Percentiles rank a stretch among this genome's conserved stretches.
phyloP scores from a whole-genome alignment of 2,113 vertebrate species.

The Alligator mississippiensis region DNA sequence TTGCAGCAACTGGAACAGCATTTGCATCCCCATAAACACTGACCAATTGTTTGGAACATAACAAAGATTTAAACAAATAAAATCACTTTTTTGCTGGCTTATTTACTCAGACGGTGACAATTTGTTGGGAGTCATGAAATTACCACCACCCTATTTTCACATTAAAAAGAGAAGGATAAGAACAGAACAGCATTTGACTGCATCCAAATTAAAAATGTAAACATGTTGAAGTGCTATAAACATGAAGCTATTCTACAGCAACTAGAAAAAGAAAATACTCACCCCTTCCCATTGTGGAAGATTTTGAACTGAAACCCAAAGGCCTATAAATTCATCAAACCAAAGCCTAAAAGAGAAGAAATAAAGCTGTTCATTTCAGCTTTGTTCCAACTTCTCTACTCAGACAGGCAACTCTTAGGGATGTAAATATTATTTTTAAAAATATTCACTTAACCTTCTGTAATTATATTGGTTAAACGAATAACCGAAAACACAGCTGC shows the following conservation, averaged over 20 bases:
- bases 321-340: conserved; percentile 94
- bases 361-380: not conserved
- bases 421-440: no score
- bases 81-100: not conserved
- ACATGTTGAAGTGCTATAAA: not conserved
- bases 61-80: not conserved
- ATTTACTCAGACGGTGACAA: conserved; percentile 25
- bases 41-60: not conserved
- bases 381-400: not conserved
- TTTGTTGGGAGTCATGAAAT: not conserved
- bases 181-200: not conserved
- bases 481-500: no score
- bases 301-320: conserved; percentile 98
- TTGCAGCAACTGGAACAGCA: not conserved
- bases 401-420: not conserved
- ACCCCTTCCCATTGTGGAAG: conserved; percentile 98
- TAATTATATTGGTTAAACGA: no score
- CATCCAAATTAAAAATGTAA: not conserved
- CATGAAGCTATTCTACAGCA: not conserved
- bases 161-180: not conserved
- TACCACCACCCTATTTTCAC: not conserved
- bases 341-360: conserved; percentile 89
- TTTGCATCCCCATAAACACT: not conserved
- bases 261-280: conserved; percentile 68
- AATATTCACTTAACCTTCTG: no score